Base-by-base conservation (phyloP, 1,140 invertebrate species). In the Nymphalis io region DNA sequence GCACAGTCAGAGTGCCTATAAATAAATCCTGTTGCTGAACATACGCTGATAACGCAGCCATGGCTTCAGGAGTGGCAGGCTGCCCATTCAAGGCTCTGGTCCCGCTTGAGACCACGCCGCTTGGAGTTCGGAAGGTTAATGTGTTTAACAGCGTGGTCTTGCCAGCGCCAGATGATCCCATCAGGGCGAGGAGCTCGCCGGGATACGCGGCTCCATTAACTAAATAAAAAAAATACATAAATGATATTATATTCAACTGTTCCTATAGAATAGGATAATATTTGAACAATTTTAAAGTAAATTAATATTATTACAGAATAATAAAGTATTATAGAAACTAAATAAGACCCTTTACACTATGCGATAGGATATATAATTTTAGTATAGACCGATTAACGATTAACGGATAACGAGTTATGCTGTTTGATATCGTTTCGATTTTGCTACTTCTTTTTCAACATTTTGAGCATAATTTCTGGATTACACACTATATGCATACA, bases 21-120 rank as follows among this genome's bases (percentile, higher is more conserved):
- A 99, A 99, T n/a, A 98, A 88, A 89, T 98, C 97, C 73, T 98
- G 95, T 89, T 99, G 98, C 86, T 99, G 98, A 0, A 99, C 98
- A 80, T 99, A 99, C 0, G 97, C 98, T 57, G 96, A 97, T 13
- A 97, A 92, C 5, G 95, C 95, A 15, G 95, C 94, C 62, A 98
- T 90, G 2, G 94, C 93, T 57, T 94, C 94, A 13, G 93, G 90
- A 33, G 93, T 93, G 1, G 96, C 93, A 23, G 94, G 94, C 66
- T 93, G 92, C 3, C 96, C 96, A 74, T 97, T 97, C 1, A 96
- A 90, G 12, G 94, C 93, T 61, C 96, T 93, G 27, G 91, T 92
- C 1, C 97, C 97, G 27, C 93, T 93, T n/a, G 96, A 93, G 0
- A 93, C 92, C 0, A 98, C 91, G 15, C 95, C 94, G 6, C 93